A percentile compares a stretch with the other conserved stretches of the same genome.
phyloP scores from a whole-genome alignment of 2,113 vertebrate genomes.

The Poeciliopsis turrubarensis region DNA sequence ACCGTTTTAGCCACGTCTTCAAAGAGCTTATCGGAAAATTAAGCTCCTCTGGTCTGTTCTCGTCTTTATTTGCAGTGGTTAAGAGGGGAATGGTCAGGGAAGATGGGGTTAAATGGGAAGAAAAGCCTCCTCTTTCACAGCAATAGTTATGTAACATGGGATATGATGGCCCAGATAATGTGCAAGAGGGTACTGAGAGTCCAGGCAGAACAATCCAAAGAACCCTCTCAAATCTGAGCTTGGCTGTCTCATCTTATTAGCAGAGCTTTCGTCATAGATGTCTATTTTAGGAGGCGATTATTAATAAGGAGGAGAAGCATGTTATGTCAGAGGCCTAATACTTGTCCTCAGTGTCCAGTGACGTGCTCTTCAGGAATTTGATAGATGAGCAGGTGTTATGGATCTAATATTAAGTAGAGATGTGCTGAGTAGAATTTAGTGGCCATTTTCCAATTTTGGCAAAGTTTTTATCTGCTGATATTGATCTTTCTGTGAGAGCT shows the following conservation, averaged over 20 bases:
- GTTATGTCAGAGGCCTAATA: conserved; percentile 46
- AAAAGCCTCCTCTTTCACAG: background rate
- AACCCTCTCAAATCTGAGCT: conserved; percentile 15
- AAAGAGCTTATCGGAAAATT: conserved; percentile 18
- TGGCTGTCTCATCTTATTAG: conserved; percentile 59
- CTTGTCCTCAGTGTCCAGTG: conserved; percentile 9
- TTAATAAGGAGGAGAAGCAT: conserved; percentile 52
- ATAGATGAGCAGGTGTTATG: conserved; percentile 5
- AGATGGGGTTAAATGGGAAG: background rate
- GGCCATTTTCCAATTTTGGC: background rate
- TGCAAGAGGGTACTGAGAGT: conserved; percentile 11
- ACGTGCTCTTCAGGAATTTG: conserved; percentile 27
- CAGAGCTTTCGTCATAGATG: conserved; percentile 23
- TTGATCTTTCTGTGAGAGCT: too few relatives aligned
- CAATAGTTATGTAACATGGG: conserved; percentile 36
- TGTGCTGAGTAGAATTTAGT: background rate
- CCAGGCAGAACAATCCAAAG: conserved; percentile 21
- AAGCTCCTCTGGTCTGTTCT: conserved; percentile 43
- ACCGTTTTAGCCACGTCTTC: conserved; percentile 9
- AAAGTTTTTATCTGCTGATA: background rate
- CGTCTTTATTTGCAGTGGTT: conserved; percentile 22
- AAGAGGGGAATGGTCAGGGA: conserved; percentile 5
- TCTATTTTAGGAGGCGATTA: conserved; percentile 65
- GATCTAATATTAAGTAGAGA: background rate
- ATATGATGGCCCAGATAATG: conserved; percentile 7